phyloP scores from a whole-genome alignment of 2,797 vertebrate genomes.

The Pantherophis vulpinus region DNA sequence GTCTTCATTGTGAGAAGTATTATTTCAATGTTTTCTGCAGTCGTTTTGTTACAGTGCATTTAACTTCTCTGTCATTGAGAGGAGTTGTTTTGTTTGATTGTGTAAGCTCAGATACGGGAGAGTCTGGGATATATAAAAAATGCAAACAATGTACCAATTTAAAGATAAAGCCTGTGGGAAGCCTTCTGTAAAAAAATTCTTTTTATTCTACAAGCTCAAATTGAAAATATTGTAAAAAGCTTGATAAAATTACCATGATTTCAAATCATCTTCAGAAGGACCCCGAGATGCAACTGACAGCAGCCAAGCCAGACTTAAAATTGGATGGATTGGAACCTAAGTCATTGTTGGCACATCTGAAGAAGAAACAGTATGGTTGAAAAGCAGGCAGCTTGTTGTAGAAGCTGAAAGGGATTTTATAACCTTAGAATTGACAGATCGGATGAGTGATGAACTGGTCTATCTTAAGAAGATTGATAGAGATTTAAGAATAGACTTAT shows the following conservation, averaged over 20 bases:
- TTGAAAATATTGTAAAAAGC: neutral
- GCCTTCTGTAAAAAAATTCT: neutral
- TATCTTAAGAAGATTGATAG: neutral
- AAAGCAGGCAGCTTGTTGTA: neutral
- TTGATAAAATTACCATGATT: neutral
- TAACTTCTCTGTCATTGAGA: neutral
- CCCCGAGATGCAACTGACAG: neutral
- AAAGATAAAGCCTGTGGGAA: too few relatives aligned
- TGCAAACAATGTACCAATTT: too few relatives aligned
- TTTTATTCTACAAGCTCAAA: neutral
- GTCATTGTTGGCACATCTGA: neutral
- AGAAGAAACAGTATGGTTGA: neutral
- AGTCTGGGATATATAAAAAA: neutral
- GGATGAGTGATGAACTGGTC: neutral
- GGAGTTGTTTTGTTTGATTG: neutral
- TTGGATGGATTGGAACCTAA: neutral
- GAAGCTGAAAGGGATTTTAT: neutral
- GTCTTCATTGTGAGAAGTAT: neutral
- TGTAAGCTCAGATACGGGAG: neutral
- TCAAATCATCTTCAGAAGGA: neutral
- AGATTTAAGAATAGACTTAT: neutral
- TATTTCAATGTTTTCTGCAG: neutral
- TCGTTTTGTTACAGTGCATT: neutral
- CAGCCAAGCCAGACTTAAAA: neutral
- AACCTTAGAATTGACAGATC: neutral